Percentiles rank a stretch among this genome's conserved stretches.
These are phyloP conservation scores for Drosophila pruinosa DNA, from an alignment of 1,140 invertebrate species.

Conservation along the genomic window DNA sequence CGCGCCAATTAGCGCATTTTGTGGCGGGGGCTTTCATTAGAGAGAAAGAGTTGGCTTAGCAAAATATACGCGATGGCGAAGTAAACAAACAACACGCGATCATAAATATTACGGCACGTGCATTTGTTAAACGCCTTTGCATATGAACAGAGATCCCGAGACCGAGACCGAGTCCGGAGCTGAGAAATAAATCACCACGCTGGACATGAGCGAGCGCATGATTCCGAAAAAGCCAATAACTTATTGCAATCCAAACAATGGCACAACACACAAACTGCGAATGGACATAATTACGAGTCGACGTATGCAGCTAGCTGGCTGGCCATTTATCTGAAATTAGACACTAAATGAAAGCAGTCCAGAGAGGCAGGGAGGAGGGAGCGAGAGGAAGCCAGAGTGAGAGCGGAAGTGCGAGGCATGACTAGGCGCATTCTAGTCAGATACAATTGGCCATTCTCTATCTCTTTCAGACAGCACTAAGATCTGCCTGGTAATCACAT, in stretches of 20 bases:
- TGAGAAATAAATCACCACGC: constrained; percentile 34
- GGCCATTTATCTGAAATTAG: constrained; percentile 11
- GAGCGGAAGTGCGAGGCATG: background rate
- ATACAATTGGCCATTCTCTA: too few relatives aligned
- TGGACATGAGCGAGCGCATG: constrained; percentile 13
- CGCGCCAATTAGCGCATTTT: constrained; percentile 22
- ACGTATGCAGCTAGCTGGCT: too few relatives aligned
- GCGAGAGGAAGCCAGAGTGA: background rate
- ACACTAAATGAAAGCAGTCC: too few relatives aligned
- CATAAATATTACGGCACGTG: constrained; percentile 50
- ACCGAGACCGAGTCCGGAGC: constrained; percentile 10
- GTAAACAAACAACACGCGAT: constrained; percentile 52
- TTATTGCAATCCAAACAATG: constrained; percentile 53
- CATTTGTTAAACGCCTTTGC: constrained; percentile 15
- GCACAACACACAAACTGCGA: too few relatives aligned
- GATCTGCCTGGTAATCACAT: too few relatives aligned
- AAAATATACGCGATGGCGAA: constrained; percentile 9
- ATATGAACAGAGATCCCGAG: background rate
- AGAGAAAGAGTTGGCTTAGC: constrained; percentile 23
- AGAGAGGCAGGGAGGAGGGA: too few relatives aligned
- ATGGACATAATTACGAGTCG: constrained; percentile 22
- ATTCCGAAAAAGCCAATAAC: constrained; percentile 36
- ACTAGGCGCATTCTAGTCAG: too few relatives aligned
- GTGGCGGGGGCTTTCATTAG: background rate
- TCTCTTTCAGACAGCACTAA: too few relatives aligned